Evolutionary conservation across 2,888 invertebrate species (phyloP), one percentile per base, ranked within the genome.

Genomic region (Hemithea aestivaria): DNA sequence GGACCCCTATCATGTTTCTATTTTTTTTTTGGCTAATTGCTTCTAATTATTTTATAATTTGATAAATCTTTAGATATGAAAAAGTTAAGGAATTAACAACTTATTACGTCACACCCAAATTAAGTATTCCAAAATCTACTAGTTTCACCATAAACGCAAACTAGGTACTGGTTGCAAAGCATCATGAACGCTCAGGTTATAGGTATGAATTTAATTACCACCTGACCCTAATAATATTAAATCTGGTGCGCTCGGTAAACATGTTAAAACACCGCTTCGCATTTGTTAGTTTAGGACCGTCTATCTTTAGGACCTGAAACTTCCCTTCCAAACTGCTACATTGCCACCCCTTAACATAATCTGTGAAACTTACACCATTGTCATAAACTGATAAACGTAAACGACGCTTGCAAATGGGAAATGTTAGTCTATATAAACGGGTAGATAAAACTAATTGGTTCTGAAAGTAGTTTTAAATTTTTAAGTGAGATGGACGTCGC

Each of bases 201-300:
- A 37, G 33, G 29, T 20, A 33, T 25, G 26, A 23, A 40, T 51
- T 43, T 45, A 37, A 45, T 44, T 48, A 46, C 44, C 38, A 27
- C 27, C 31, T 37, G 39, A 35, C 40, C 45, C 43, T 45, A 46
- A 43, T 38, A 45, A 34, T 40, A 38, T 39, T 41, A 43, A 45
- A 44, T 43, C 47, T 39, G 32, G 29, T 33, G 12, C 7, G 8
- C 33, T 40, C 25, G 28, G 41, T 40, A 52, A 48, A 52, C 40
- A 45, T 39, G 35, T 49, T 45, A 47, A 37, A 42, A 41, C 27
- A 36, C 30, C 33, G 36, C 26, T 37, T 27, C 36, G 36, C 40
- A 35, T 40, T 44, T 49, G 52, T 52, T 49, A 37, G 39, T 43
- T 49, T 52, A 52, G 49, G 49, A 47, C 33, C 21, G 36, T 42